Evolutionary conservation across 2,888 invertebrate genomes (phyloP), one percentile per base, ranked within the genome.

Genomic region (Acrocyrtus sp.): DNA sequence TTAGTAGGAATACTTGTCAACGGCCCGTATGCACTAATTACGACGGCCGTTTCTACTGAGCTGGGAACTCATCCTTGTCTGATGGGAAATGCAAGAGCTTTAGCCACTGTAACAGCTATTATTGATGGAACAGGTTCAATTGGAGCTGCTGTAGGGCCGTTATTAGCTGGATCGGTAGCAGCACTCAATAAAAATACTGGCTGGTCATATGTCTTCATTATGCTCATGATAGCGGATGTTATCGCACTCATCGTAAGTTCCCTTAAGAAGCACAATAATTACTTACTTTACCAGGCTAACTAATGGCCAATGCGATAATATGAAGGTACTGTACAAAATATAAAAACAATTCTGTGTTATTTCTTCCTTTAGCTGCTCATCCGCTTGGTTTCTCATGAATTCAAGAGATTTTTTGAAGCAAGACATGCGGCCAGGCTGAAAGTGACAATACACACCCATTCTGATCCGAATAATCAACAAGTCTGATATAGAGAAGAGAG

Each of bases 91-190:
- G 86, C 94, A 0, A 92, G 91, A 83, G 98, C 97, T 4, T 85
- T 98, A 72, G 96, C 98, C 6, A 98, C 98, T 0, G 97, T 98
- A n/a, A 95, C 97, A 0, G 95, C 97, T 22, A 96, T 98, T 81
- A 97, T 98, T 51, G 98, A 98, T 85, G 98, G 98, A 51, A 97
- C 97, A 0, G 97, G 98, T 6, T 94, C 94, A 73, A 89, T 94
- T 68, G 94, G 92, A 65, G 97, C 97, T 51, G 97, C 97, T 0
- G 87, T 97, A 21, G 97, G 98, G 0, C 98, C 98, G 0, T 86
- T 96, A 81, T 83, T 98, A 66, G 96, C 93, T 1, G 97, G 93
- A 57, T 88, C 93, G 53, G 90, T 95, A 10, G 92, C 93, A 0
- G 62, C 76, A 6, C 72, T 76, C 10, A 68, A 51, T 56, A 60